Conservation (phyloP, 2,888 invertebrate genomes). For the Colletes collaris region DNA sequence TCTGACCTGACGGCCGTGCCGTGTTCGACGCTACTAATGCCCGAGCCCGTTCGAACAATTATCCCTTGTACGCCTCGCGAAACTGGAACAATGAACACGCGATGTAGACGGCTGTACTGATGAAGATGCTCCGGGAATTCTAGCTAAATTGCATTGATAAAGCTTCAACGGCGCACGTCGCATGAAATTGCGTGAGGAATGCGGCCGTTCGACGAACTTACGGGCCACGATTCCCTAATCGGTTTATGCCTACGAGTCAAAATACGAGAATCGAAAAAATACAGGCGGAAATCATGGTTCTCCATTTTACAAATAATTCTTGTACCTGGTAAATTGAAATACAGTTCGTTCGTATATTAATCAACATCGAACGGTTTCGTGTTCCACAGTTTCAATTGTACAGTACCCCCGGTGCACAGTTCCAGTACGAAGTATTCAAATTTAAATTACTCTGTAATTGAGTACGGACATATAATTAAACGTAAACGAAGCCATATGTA, state of each 20-base stretch:
- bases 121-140: slow-evolving; percentile 51
- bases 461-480: slow-evolving; percentile 1
- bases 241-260: too few species aligned
- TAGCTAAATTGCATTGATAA: slow-evolving; percentile 53
- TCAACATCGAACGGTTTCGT: not conserved
- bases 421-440: not conserved
- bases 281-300: too few species aligned
- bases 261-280: too few species aligned
- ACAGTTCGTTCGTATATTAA: not conserved
- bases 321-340: not conserved
- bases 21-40: not conserved
- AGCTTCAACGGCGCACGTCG: slow-evolving; percentile 41
- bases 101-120: not conserved
- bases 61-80: slow-evolving; percentile 25
- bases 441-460: not conserved
- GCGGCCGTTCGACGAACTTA: slow-evolving; percentile 6
- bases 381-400: not conserved
- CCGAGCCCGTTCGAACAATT: slow-evolving; percentile 30
- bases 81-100: slow-evolving; percentile 40
- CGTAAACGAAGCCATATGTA: not conserved
- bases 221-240: too few species aligned
- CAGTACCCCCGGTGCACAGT: not conserved
- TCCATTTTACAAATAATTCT: too few species aligned
- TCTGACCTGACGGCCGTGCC: too few species aligned
- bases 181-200: slow-evolving; percentile 41